Evolutionary conservation across 2,888 invertebrate species (phyloP).

Genomic region (Saturnia pavonia): DNA sequence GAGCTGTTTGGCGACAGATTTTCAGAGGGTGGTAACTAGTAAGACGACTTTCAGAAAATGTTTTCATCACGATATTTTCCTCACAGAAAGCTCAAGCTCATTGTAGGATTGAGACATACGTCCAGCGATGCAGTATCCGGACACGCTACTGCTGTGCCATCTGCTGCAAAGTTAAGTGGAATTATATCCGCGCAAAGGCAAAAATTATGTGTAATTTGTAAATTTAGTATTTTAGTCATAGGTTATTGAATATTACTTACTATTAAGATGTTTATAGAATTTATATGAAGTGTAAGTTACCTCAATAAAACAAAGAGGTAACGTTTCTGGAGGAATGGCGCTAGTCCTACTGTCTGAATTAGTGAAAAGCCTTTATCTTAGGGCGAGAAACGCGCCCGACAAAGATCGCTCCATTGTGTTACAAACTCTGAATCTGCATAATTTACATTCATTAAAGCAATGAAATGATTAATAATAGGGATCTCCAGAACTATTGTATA

Average conservation of each 20-base stretch:
- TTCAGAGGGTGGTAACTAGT: too few species aligned
- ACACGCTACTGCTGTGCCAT: too few species aligned
- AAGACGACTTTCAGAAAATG: too few species aligned
- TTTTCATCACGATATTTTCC: too few species aligned
- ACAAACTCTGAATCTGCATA: slow-evolving; percentile 71
- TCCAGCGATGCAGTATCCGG: too few species aligned
- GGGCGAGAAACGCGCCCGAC: slow-evolving; percentile 31
- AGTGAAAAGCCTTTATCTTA: slow-evolving; percentile 59
- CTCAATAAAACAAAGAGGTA: slow-evolving; percentile 8
- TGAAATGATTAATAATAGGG: slow-evolving; percentile 79
- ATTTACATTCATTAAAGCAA: slow-evolving; percentile 77
- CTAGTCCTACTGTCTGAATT: slow-evolving; percentile 27
- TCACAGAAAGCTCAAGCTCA: too few species aligned
- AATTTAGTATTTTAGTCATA: too few species aligned
- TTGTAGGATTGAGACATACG: too few species aligned
- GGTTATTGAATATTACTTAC: neutral
- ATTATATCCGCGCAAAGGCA: too few species aligned
- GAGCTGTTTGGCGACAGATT: too few species aligned
- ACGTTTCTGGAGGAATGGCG: slow-evolving; percentile 17
- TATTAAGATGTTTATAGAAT: neutral
- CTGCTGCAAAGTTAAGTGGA: too few species aligned
- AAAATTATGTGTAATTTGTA: too few species aligned
- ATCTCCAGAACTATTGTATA: slow-evolving; percentile 57
- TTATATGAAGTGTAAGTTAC: neutral
- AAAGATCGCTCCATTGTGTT: slow-evolving; percentile 73